Evolutionary conservation across 2,888 invertebrate species (phyloP).

Genomic region (Lacanobia oleracea): DNA sequence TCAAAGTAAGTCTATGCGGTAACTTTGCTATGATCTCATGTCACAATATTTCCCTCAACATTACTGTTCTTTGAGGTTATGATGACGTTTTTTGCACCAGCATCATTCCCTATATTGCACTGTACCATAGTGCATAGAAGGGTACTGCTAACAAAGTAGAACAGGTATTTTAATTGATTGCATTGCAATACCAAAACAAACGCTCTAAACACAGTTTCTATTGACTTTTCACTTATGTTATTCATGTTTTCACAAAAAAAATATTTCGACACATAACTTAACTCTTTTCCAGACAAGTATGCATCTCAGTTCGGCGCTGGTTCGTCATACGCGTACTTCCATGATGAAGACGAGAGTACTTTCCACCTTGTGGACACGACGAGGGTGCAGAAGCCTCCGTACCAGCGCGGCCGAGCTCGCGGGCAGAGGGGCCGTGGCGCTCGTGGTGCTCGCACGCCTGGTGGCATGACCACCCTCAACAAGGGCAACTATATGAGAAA

Average conservation of each 20-base stretch:
- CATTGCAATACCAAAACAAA: constrained; percentile 1
- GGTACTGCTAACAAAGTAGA: not conserved
- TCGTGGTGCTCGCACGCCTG: constrained; percentile 92
- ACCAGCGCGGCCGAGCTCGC: constrained; percentile 97
- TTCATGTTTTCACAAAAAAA: constrained; percentile 32
- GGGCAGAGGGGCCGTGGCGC: constrained; percentile 94
- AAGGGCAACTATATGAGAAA: constrained; percentile 90
- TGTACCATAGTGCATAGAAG: constrained; percentile 26
- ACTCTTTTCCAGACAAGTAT: constrained; percentile 93
- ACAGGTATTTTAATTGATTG: not conserved
- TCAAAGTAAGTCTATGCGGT: constrained; percentile 92
- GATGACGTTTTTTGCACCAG: constrained; percentile 69
- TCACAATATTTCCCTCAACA: constrained; percentile 12
- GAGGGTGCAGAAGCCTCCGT: constrained; percentile 96
- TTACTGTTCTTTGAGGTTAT: constrained; percentile 75
- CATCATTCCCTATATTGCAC: constrained; percentile 26
- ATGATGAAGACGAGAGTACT: constrained; percentile 99
- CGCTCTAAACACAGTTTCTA: not conserved
- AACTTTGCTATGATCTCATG: not conserved
- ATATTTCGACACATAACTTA: not conserved
- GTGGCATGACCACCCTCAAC: constrained; percentile 95
- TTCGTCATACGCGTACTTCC: constrained; percentile 99
- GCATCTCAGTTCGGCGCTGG: constrained; percentile 98
- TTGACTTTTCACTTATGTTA: not conserved
- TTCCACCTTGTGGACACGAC: constrained; percentile 99